phyloP scores from a whole-genome alignment of 2,888 invertebrate genomes.

The Griposia aprilina region DNA sequence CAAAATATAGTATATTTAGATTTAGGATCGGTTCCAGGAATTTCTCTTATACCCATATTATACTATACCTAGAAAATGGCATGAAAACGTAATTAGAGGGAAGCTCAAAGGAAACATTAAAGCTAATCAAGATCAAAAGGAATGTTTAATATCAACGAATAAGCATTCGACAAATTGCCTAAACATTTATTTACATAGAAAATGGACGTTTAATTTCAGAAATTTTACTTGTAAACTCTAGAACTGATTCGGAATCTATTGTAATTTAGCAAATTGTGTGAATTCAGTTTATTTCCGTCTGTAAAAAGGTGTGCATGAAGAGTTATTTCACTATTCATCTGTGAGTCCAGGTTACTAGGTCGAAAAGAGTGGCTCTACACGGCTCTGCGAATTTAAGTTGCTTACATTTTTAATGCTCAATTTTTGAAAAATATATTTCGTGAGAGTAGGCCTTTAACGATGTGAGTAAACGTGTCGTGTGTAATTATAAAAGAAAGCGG shows the following conservation, averaged over 20 bases:
- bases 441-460: constrained; percentile 20
- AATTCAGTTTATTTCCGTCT: constrained; percentile 23
- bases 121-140: background rate
- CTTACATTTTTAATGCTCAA: constrained; percentile 58
- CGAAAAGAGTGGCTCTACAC: constrained; percentile 68
- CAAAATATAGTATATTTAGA: background rate
- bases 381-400: constrained; percentile 64
- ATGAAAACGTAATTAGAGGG: background rate
- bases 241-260: background rate
- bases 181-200: background rate
- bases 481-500: background rate
- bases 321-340: constrained; percentile 63
- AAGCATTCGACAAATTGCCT: background rate
- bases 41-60: no score
- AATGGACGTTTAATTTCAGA: background rate
- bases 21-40: background rate
- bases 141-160: background rate
- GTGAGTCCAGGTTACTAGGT: constrained; percentile 71
- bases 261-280: background rate
- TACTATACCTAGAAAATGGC: background rate
- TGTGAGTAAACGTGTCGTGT: constrained; percentile 16
- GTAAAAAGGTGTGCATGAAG: background rate
- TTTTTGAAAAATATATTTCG: constrained; percentile 41
- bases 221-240: background rate
- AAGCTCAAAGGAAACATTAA: background rate